A percentile compares a stretch with the other conserved stretches of the same genome.
These are phyloP conservation scores for Schizaphis graminum DNA, from an alignment of 2,888 invertebrate genomes.

Conservation along the genomic window DNA sequence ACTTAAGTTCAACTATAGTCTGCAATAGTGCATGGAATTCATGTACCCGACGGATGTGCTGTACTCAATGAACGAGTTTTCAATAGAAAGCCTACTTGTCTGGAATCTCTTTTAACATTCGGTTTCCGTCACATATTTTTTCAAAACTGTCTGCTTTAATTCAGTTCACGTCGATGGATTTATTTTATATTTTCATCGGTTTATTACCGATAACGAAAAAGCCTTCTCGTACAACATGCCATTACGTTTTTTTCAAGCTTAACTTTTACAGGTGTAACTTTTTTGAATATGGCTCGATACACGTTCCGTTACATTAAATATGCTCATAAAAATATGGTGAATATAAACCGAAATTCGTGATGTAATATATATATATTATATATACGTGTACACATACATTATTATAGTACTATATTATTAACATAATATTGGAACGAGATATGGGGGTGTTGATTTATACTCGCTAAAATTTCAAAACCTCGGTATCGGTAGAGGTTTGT, in stretches of 20 bases:
- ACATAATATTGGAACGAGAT: not conserved
- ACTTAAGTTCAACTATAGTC: not conserved
- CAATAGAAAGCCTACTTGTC: not conserved
- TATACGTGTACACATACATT: not conserved
- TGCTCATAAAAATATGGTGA: conserved; percentile 23
- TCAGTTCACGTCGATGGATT: conserved; percentile 44
- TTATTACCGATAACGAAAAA: conserved; percentile 17
- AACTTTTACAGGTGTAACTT: conserved; percentile 23
- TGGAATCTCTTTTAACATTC: conserved; percentile 16
- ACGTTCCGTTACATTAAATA: conserved; percentile 34
- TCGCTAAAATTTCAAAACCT: not conserved
- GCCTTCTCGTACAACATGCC: not conserved
- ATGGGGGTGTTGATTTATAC: not conserved
- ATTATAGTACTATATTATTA: not conserved
- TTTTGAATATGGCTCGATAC: not conserved
- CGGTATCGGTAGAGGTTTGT: not conserved
- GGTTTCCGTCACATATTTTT: not conserved
- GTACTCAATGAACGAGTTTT: not conserved
- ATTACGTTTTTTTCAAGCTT: not conserved
- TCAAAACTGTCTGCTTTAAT: conserved; percentile 2
- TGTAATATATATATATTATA: not conserved
- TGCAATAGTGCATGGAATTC: not conserved
- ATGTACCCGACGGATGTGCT: not conserved
- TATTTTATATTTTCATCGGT: conserved; percentile 25
- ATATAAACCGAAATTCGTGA: not conserved